Evolutionary conservation across 1,140 invertebrate genomes (phyloP).

Genomic region (Caenorhabditis latens): DNA sequence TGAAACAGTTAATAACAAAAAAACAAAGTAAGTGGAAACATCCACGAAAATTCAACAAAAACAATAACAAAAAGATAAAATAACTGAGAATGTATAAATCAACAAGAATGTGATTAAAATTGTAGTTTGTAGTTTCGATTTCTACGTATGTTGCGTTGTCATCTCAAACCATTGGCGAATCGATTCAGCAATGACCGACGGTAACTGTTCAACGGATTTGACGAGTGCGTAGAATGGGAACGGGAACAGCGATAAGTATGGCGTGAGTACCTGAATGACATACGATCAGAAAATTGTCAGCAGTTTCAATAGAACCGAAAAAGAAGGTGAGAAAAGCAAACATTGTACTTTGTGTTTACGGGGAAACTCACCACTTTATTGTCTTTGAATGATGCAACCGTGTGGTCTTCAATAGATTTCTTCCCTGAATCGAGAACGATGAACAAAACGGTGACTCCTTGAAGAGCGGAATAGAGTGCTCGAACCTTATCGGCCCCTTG

Average conservation of each 20-base stretch:
- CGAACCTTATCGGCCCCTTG: conserved; percentile 87
- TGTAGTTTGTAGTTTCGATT: neutral
- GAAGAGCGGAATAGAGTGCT: conserved; percentile 78
- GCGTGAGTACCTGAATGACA: conserved; percentile 80
- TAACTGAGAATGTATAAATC: neutral
- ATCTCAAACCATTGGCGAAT: conserved; percentile 96
- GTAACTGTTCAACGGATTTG: conserved; percentile 88
- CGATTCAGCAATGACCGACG: conserved; percentile 91
- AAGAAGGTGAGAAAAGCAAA: neutral
- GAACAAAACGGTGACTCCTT: conserved; percentile 89
- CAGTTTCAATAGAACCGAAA: conserved; percentile 1
- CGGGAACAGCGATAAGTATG: conserved; percentile 94
- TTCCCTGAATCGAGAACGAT: conserved; percentile 95
- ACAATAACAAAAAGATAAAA: conserved; percentile 49
- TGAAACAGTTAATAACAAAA: neutral
- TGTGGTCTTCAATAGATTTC: conserved; percentile 92
- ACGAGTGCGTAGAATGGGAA: conserved; percentile 98
- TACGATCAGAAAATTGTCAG: neutral
- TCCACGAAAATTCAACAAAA: conserved; percentile 15
- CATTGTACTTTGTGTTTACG: neutral
- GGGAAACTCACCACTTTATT: conserved; percentile 59
- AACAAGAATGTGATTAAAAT: conserved; percentile 14
- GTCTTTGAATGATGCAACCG: conserved; percentile 80
- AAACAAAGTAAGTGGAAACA: neutral
- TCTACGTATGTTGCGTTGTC: conserved; percentile 33